Conservation (phyloP, 2,888 invertebrate genomes). For the Abrostola tripartita region DNA sequence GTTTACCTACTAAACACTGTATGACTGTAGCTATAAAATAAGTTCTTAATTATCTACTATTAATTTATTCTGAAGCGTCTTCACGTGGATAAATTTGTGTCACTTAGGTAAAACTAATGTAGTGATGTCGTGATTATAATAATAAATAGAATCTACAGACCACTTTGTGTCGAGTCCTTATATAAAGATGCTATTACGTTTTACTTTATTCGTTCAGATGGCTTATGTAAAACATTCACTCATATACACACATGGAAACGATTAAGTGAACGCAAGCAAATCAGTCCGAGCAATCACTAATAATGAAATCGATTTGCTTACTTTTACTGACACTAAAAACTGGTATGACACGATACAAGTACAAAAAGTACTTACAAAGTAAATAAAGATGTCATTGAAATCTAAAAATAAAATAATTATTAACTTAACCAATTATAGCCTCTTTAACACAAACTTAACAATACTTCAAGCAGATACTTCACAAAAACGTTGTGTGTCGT, state of each 20-base stretch:
- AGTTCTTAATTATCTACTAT: constrained; percentile 19
- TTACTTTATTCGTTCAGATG: too few relatives aligned
- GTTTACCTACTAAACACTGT: constrained; percentile 12
- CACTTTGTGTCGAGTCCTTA: background rate
- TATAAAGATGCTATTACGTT: background rate
- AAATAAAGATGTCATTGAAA: constrained; percentile 15
- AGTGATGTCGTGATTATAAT: background rate
- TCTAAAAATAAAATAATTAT: constrained; percentile 46
- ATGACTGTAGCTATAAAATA: constrained; percentile 18
- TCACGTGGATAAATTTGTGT: constrained; percentile 7
- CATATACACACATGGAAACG: constrained; percentile 1
- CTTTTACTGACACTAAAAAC: background rate
- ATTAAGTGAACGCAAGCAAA: background rate
- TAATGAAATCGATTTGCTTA: background rate
- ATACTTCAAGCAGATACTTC: background rate
- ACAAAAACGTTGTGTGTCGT: constrained; percentile 22
- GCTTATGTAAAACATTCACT: constrained; percentile 2
- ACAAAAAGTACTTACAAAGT: background rate
- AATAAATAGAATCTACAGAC: background rate
- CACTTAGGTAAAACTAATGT: background rate
- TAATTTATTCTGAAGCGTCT: constrained; percentile 34
- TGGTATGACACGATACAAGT: background rate
- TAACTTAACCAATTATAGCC: constrained; percentile 21
- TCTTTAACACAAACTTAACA: constrained; percentile 9
- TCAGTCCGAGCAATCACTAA: background rate